A percentile compares a stretch with the other conserved stretches of the same genome.
phyloP scores from a whole-genome alignment of 2,797 vertebrate species.

The Macroramphosus scolopax region DNA sequence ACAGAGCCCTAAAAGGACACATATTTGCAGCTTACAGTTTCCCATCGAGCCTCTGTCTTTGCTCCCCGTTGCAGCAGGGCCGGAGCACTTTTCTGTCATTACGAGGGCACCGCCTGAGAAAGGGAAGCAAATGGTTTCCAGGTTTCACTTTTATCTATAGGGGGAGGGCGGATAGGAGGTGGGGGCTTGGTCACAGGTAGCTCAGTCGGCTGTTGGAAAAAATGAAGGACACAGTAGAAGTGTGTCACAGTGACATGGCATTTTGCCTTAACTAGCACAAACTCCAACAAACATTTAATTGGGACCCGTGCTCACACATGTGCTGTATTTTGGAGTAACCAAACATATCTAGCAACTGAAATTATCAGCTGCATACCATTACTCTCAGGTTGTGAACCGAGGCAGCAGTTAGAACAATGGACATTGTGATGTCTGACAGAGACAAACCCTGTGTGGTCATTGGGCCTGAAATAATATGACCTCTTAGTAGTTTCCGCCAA shows the following conservation, averaged over 20 bases:
- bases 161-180: constrained; percentile 19
- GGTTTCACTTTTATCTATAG: constrained; percentile 63
- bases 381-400: constrained; percentile 44
- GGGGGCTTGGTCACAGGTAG: constrained; percentile 46
- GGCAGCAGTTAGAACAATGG: constrained; percentile 66
- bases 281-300: neutral
- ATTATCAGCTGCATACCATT: constrained; percentile 29
- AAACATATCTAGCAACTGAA: constrained; percentile 17
- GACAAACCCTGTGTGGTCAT: constrained; percentile 52
- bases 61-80: constrained; percentile 49
- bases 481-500: too few relatives aligned
- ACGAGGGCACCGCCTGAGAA: constrained; percentile 56
- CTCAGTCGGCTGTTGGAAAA: constrained; percentile 41
- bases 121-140: constrained; percentile 71
- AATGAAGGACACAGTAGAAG: constrained; percentile 3
- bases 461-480: too few relatives aligned
- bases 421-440: constrained; percentile 68
- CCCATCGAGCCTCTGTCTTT: constrained; percentile 56
- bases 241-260: constrained; percentile 41
- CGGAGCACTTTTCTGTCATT: constrained; percentile 70
- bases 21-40: constrained; percentile 58
- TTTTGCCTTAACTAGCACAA: too few relatives aligned
- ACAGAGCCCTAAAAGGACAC: constrained; percentile 68
- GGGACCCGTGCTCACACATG: neutral
- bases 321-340: constrained; percentile 8